phyloP scores from a whole-genome alignment of 2,888 invertebrate genomes.

The Watsonalla binaria region DNA sequence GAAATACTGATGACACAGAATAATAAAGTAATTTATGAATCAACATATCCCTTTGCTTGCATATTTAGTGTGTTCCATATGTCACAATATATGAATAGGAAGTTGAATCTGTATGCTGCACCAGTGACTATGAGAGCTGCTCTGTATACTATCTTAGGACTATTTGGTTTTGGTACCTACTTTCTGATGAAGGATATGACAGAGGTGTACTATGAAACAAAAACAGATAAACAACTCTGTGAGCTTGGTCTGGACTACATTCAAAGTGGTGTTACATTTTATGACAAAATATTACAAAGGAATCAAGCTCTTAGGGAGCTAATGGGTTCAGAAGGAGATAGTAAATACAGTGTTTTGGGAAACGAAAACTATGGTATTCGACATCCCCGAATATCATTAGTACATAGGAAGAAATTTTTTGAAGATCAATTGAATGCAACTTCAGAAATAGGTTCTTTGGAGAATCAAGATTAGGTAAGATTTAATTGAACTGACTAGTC shows the following conservation, averaged over 20 bases:
- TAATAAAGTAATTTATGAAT: conserved; percentile 77
- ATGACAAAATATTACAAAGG: conserved; percentile 83
- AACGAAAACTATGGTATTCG: conserved; percentile 83
- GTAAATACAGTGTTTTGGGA: conserved; percentile 81
- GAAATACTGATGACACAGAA: conserved; percentile 83
- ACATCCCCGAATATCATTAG: conserved; percentile 81
- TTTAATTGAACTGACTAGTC: background rate
- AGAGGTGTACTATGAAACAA: conserved; percentile 80
- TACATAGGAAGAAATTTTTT: conserved; percentile 83
- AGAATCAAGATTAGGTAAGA: background rate
- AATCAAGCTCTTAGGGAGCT: conserved; percentile 85
- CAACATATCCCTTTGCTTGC: conserved; percentile 67
- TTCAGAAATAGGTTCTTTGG: conserved; percentile 7
- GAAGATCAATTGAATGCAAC: conserved; percentile 69
- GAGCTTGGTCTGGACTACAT: conserved; percentile 80
- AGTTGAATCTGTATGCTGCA: conserved; percentile 74
- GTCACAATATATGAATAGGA: conserved; percentile 72
- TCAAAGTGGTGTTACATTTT: conserved; percentile 87
- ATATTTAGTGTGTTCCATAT: conserved; percentile 74
- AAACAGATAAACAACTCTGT: conserved; percentile 81
- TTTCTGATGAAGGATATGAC: conserved; percentile 81
- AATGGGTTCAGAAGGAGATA: conserved; percentile 81
- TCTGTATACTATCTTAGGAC: conserved; percentile 76
- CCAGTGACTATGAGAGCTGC: conserved; percentile 63
- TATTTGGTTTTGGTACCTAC: conserved; percentile 80